Conservation (phyloP, 2,888 invertebrate genomes). For the Stenoptilia bipunctidactyla region DNA sequence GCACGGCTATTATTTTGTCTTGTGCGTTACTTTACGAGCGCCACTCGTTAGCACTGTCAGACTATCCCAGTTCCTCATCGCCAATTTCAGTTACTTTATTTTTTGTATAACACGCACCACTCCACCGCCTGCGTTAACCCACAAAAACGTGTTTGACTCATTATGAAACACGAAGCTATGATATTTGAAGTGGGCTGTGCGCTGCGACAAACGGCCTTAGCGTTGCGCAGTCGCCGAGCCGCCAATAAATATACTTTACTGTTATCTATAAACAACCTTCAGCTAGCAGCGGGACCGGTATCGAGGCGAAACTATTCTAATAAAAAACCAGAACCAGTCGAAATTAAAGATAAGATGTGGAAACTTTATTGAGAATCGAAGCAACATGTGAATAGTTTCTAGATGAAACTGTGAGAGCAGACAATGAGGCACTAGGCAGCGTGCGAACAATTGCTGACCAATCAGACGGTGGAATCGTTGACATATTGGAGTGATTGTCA, state of each 20-base stretch:
- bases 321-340: constrained; percentile 64
- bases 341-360: constrained; percentile 37
- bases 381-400: constrained; percentile 2
- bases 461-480: no score
- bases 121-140: constrained; percentile 37
- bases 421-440: not conserved
- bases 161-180: constrained; percentile 67
- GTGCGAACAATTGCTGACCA: no score
- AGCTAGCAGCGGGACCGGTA: constrained; percentile 52
- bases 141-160: constrained; percentile 60
- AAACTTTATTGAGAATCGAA: constrained; percentile 1
- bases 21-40: constrained; percentile 23
- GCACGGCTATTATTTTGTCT: constrained; percentile 41
- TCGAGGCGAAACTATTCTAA: constrained; percentile 65
- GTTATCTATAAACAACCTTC: constrained; percentile 62
- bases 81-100: constrained; percentile 18
- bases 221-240: constrained; percentile 43
- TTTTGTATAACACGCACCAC: constrained; percentile 23
- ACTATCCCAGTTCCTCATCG: constrained; percentile 15
- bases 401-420: constrained; percentile 3
- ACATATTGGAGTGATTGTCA: no score
- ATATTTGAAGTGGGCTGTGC: constrained; percentile 45
- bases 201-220: constrained; percentile 39
- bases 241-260: constrained; percentile 63
- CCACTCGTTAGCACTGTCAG: constrained; percentile 18